These are phyloP conservation scores for Drosophila flavopinicola DNA, from an alignment of 2,888 invertebrate genomes.

Conservation along the genomic window DNA sequence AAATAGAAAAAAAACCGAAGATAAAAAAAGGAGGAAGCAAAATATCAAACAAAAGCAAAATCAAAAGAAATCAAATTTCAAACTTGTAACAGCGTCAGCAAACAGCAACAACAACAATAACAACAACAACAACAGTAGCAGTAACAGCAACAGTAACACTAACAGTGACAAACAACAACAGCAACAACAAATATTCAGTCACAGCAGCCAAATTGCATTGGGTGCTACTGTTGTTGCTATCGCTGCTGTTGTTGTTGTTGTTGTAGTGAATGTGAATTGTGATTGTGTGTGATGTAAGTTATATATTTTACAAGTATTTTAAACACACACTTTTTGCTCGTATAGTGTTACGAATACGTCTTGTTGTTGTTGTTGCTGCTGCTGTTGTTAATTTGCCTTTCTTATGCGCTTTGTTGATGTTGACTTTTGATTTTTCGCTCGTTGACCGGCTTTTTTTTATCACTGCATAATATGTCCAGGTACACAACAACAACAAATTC, in stretches of 20 bases:
- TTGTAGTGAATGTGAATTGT: constrained; percentile 27
- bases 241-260: constrained; percentile 5
- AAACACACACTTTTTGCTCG: constrained; percentile 14
- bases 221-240: constrained; percentile 3
- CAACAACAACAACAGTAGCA: constrained; percentile 20
- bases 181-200: constrained; percentile 26
- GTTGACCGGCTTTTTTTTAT: constrained; percentile 53
- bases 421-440: constrained; percentile 16
- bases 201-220: constrained; percentile 47
- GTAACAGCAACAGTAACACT: constrained; percentile 7
- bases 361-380: constrained; percentile 20
- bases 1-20: constrained; percentile 16
- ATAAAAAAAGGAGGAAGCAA: constrained; percentile 50
- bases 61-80: constrained; percentile 76
- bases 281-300: constrained; percentile 71
- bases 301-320: constrained; percentile 42
- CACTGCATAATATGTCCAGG: constrained; percentile 1
- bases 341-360: constrained; percentile 4
- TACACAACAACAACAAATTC: constrained; percentile 1
- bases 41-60: constrained; percentile 59
- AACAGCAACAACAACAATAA: constrained; percentile 23
- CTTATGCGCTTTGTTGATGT: constrained; percentile 11
- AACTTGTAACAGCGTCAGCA: constrained; percentile 51
- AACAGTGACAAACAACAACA: constrained; percentile 38
- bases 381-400: constrained; percentile 25